A percentile compares a stretch with the other conserved stretches of the same genome.
Evolutionary conservation across 2,113 vertebrate species (phyloP).

Genomic region (Tursiops truncatus): DNA sequence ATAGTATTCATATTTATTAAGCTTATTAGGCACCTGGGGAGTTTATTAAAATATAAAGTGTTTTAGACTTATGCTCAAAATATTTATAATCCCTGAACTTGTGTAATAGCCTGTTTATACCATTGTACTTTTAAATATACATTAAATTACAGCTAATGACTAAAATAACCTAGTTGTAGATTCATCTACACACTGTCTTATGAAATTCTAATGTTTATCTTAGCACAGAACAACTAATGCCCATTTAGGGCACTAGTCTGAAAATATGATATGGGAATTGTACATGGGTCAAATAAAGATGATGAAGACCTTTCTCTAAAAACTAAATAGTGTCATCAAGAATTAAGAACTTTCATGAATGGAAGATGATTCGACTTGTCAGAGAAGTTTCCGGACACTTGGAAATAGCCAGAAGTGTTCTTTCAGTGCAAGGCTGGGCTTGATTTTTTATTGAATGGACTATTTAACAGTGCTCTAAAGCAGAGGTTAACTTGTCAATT

Average conservation of each 20-base stretch:
- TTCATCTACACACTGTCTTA: neutral
- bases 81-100: slow-evolving; percentile 10
- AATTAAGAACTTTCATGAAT: neutral
- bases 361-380: neutral
- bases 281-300: neutral
- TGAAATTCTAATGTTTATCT: neutral
- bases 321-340: neutral
- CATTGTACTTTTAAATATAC: neutral
- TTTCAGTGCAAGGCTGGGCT: neutral
- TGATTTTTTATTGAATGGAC: neutral
- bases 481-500: neutral
- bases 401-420: neutral
- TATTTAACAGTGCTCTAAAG: neutral
- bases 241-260: neutral
- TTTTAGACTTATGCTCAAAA: neutral
- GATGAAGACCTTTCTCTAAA: neutral
- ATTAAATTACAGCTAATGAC: neutral
- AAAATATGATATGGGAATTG: neutral
- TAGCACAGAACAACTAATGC: neutral
- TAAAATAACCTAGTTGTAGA: neutral
- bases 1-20: slow-evolving; percentile 21
- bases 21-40: neutral
- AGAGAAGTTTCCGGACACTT: neutral
- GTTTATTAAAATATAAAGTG: slow-evolving; percentile 38
- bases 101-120: slow-evolving; percentile 5